Base-by-base conservation (phyloP, 2,797 vertebrate genomes). In the Xiphorhynchus erythropygius region DNA sequence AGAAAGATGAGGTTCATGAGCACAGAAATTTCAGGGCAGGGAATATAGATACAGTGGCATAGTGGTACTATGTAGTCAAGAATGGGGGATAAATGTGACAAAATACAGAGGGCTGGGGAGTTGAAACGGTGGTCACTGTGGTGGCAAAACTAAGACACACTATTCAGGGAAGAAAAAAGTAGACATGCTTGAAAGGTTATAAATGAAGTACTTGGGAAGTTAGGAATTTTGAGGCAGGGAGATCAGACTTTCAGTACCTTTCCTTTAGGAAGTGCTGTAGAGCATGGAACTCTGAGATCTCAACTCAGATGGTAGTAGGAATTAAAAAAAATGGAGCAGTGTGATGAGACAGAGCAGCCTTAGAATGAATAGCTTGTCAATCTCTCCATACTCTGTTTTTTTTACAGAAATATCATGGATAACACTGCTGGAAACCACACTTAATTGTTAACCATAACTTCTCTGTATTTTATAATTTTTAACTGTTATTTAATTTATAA, bases 61-160 rank as follows among this genome's bases (percentile, higher is more conserved):
- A 28, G 28, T 24, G 7, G 8, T 41, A 12, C 13, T 52, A 0
- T 13, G 4, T 23, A 71, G n/a, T 21, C 16, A 64, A 69, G 18
- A 15, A 6, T 8, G 2, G 4, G 1, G 3, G 21, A 70, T 27
- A 87, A 71, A 32, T 1, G 1, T 39, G 33, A 49, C 11, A 73
- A 68, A 81, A 68, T 53, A 11, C 17, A 53, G 17, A 69, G 9
- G 5, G 9, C 0, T 65, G 8, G 4, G 17, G 3, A 64, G 4
- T 21, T 84, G n/a, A 78, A 50, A 82, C 7, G 5, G 9, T 75
- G 7, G 4, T 27, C 44, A 56, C 9, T 16, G 24, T 30, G 30
- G 18, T 32, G 27, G 4, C 10, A 76, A 91, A 87, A 79, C 6
- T 21, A 25, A 46, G 18, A 37, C 2, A 33, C 2, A 33, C 13